phyloP scores from a whole-genome alignment of 2,797 vertebrate genomes.

The Momotus momota region DNA sequence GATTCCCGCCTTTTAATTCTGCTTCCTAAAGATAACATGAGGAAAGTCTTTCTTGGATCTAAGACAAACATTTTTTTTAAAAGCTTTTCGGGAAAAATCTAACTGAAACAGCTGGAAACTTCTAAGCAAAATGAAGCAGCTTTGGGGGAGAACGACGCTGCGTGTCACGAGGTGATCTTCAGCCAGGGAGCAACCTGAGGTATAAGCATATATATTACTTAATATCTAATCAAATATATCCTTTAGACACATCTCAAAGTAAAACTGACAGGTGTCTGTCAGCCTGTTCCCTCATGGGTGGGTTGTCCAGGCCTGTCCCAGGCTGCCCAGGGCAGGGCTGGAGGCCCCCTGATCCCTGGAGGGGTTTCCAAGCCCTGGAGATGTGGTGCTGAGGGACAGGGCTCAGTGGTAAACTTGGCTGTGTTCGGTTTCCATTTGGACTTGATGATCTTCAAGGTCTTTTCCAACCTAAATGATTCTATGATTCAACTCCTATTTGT shows the following conservation, averaged over 20 bases:
- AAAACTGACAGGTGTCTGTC: not conserved
- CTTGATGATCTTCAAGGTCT: not conserved
- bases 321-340: not conserved
- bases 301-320: not conserved
- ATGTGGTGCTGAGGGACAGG: not conserved
- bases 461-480: not conserved
- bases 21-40: accelerated
- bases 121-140: accelerated
- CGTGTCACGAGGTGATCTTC: accelerated
- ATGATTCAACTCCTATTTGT: not conserved
- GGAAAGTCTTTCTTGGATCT: not conserved
- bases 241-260: accelerated
- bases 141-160: accelerated
- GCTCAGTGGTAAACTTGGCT: not conserved
- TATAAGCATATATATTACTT: accelerated
- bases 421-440: too few relatives aligned
- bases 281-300: not conserved
- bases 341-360: not conserved
- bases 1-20: not conserved
- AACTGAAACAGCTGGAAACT: not conserved
- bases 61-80: accelerated
- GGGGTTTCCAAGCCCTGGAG: not conserved
- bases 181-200: accelerated
- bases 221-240: accelerated
- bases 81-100: not conserved